Conservation (phyloP, 2,888 invertebrate species). For the Polydrusus cervinus region DNA sequence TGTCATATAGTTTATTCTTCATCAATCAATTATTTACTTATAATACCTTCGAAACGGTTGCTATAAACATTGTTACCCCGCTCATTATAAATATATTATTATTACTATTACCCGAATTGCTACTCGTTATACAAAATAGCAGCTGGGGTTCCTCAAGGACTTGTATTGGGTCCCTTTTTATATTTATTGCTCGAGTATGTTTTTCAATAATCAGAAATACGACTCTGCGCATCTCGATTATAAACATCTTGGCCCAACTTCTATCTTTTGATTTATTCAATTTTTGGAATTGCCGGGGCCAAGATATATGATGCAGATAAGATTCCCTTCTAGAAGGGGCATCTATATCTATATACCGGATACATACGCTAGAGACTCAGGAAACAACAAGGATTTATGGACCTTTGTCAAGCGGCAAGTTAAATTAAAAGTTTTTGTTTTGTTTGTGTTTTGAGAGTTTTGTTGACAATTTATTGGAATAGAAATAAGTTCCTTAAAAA, state of each 20-base stretch:
- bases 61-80: no score
- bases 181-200: not conserved
- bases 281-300: conserved; percentile 48
- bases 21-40: no score
- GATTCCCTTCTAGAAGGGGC: conserved; percentile 43
- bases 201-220: conserved; percentile 21
- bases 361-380: conserved; percentile 56
- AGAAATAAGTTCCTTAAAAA: not conserved
- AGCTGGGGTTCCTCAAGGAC: no score
- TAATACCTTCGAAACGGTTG: no score
- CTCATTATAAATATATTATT: no score
- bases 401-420: conserved; percentile 49
- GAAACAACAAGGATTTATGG: conserved; percentile 56
- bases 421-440: conserved; percentile 49
- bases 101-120: no score
- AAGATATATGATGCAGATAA: conserved; percentile 52
- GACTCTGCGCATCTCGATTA: conserved; percentile 51
- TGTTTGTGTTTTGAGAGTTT: conserved; percentile 6
- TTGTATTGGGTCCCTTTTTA: no score
- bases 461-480: conserved; percentile 21
- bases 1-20: no score
- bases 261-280: conserved; percentile 56
- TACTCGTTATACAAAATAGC: no score
- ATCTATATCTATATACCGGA: conserved; percentile 48
- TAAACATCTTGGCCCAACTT: conserved; percentile 49